phyloP scores from a whole-genome alignment of 2,113 vertebrate genomes.

The Silurus meridionalis region DNA sequence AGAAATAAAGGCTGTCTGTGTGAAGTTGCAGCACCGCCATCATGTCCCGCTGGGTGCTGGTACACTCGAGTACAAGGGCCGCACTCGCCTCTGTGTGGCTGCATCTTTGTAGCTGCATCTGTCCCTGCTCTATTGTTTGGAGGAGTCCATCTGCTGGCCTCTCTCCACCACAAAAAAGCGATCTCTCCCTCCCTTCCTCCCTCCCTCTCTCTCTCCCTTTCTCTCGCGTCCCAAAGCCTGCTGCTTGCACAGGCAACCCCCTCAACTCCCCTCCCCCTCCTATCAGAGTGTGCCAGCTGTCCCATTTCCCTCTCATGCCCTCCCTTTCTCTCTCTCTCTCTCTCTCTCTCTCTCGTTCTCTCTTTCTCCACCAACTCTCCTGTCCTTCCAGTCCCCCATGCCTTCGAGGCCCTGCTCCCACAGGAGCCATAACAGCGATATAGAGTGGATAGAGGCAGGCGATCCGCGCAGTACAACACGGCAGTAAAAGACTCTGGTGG shows the following conservation, averaged over 20 bases:
- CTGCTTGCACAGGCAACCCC: conserved; percentile 37
- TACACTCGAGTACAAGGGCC: conserved; percentile 8
- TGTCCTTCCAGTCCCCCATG: neutral
- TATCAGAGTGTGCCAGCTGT: conserved; percentile 63
- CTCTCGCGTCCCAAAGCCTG: conserved; percentile 30
- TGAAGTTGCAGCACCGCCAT: neutral
- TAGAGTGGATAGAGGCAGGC: conserved; percentile 41
- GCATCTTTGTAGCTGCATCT: conserved; percentile 72
- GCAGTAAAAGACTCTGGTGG: conserved; percentile 32
- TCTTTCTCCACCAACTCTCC: neutral
- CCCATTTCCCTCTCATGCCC: conserved; percentile 49
- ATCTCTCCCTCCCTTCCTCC: conserved; percentile 9
- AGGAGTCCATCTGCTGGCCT: conserved; percentile 72
- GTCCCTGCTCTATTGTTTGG: conserved; percentile 68
- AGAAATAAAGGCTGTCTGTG: conserved; percentile 20
- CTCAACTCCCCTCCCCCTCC: conserved; percentile 40
- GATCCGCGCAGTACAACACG: conserved; percentile 23
- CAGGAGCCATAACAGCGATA: conserved; percentile 39
- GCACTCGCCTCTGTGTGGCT: conserved; percentile 44
- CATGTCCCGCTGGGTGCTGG: conserved; percentile 28
- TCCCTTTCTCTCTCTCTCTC: conserved; percentile 1
- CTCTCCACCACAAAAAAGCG: conserved; percentile 48
- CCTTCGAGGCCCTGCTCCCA: conserved; percentile 30
- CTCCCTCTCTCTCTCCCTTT: neutral
- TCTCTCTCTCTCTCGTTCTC: conserved; percentile 11